Conservation (phyloP, 2,113 vertebrate species). For the Ellobius talpinus region DNA sequence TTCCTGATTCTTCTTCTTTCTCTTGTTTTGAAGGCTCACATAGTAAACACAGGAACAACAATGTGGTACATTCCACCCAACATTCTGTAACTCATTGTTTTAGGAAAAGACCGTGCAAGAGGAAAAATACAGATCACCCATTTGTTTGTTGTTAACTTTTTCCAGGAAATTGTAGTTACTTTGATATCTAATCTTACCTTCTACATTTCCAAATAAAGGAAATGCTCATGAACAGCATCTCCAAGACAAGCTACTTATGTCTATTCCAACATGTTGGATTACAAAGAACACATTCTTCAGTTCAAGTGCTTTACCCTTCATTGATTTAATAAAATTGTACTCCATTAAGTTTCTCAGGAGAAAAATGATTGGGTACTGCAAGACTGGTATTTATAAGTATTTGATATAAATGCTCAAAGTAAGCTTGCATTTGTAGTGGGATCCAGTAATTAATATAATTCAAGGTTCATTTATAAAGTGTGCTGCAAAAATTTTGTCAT, state of each 20-base stretch:
- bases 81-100: neutral
- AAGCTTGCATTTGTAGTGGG: neutral
- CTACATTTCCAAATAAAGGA: neutral
- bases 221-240: neutral
- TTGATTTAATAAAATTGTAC: neutral
- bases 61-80: neutral
- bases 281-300: neutral
- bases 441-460: neutral
- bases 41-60: neutral
- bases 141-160: neutral
- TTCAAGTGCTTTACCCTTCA: neutral
- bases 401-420: neutral
- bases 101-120: neutral
- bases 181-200: neutral
- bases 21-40: conserved; percentile 8
- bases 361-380: neutral
- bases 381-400: neutral
- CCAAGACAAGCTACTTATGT: neutral
- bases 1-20: neutral
- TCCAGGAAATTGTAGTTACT: neutral
- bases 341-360: conserved; percentile 2
- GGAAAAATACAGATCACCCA: neutral
- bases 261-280: neutral
- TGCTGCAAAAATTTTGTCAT: neutral
- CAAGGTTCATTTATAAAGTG: neutral